Evolutionary conservation across 1,140 invertebrate species (phyloP), one percentile per base, ranked within the genome.

Genomic region (Matsumurasca onukii): DNA sequence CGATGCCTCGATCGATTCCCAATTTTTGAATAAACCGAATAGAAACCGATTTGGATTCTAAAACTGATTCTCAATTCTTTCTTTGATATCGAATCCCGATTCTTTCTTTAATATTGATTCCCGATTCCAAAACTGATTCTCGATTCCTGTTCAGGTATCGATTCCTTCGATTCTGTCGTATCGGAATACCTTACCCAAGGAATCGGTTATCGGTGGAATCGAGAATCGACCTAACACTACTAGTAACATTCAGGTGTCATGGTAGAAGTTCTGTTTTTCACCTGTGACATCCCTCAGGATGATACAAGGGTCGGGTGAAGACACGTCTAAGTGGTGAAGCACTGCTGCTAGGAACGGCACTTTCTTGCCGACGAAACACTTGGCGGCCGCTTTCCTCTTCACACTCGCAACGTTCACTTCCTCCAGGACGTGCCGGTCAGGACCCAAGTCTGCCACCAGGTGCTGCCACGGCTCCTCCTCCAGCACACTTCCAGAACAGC

Each of bases 261-360:
- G 17, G 9, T 45, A 45, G 9, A 9, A 45, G 34, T 20, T 25
- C 17, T 12, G 30, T 24, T 13, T 9, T 20, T 51, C 31, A 74
- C 73, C 73, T 68, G 69, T 70, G 31, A 51, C 39, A 62, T 75
- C 73, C 34, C 63, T 73, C 12, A 75, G 62, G 39, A 67, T 59
- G 5, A 75, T 31, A 24, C 52, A 70, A 31, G 72, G 72, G 63
- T 75, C 73, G 5, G 72, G 67, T 9, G 68, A 30, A 13, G 70
- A 70, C 25, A 52, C 66, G 51, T 75, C 72, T 22, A 75, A 27
- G n/a, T 49, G 48, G n/a, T 73, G 64, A 15, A 75, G n/a, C 15
- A 71, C 55, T 20, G 69, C 71, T 25, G 73, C 73, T 2, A 75
- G 62, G 48, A 73, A 75, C 17, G 73, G 73, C 1, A 75, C 70